A percentile compares a stretch with the other conserved stretches of the same genome.
Evolutionary conservation across 2,888 invertebrate species (phyloP).

Genomic region (Altica lythri): DNA sequence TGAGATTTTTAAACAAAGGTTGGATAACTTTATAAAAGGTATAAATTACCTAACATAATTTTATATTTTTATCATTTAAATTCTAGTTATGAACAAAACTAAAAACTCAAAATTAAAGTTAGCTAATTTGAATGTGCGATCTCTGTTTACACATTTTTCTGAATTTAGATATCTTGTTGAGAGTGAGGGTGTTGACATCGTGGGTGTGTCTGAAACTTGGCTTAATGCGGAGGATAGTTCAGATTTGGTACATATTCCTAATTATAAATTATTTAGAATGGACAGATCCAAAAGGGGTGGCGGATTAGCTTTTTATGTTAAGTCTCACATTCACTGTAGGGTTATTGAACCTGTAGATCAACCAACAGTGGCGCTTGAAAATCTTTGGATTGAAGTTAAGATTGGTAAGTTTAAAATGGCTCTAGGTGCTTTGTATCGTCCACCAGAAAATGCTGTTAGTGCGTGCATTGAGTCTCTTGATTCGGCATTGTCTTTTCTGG

Average conservation of each 20-base stretch:
- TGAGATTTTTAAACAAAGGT: neutral
- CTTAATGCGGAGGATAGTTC: neutral
- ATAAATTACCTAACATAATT: too few species aligned
- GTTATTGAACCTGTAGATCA: neutral
- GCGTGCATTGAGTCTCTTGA: neutral
- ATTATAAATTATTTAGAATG: neutral
- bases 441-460: neutral
- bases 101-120: too few species aligned
- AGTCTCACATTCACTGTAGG: neutral
- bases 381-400: neutral
- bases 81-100: too few species aligned
- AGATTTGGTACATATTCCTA: neutral
- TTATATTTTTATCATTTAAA: too few species aligned
- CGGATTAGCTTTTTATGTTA: neutral
- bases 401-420: neutral
- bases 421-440: neutral
- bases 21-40: neutral
- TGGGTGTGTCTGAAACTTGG: neutral
- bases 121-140: neutral
- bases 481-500: neutral
- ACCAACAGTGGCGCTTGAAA: neutral
- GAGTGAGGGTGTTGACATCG: neutral
- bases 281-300: neutral
- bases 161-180: neutral
- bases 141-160: neutral